phyloP scores from a whole-genome alignment of 2,797 vertebrate genomes.

The Limnodromus scolopaceus region DNA sequence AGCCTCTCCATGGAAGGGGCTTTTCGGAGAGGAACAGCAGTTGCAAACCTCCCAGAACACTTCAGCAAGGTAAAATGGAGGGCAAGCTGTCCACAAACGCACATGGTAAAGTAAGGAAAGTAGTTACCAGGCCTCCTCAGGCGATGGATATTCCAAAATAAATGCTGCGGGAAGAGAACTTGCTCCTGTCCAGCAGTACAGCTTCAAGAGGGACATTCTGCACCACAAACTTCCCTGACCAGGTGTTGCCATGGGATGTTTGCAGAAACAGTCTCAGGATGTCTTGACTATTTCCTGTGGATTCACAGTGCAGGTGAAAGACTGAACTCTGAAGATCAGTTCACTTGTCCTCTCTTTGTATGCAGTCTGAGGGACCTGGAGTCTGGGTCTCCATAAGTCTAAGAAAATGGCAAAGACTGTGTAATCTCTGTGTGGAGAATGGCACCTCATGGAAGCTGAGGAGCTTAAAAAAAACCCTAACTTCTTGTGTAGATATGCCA shows the following conservation, averaged over 20 bases:
- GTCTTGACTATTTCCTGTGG: not conserved
- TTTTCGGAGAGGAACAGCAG: too few species aligned
- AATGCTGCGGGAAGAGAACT: not conserved
- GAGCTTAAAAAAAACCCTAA: not conserved
- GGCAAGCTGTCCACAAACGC: not conserved
- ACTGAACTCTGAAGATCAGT: not conserved
- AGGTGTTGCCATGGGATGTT: not conserved
- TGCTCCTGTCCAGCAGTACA: not conserved
- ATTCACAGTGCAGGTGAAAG: not conserved
- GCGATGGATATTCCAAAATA: not conserved
- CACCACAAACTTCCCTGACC: not conserved
- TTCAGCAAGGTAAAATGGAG: not conserved
- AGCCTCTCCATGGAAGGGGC: not conserved
- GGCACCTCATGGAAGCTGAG: not conserved
- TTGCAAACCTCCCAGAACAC: not conserved
- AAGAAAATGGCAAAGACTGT: not conserved
- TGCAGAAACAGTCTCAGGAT: not conserved
- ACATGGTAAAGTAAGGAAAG: not conserved
- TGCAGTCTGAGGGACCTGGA: not conserved
- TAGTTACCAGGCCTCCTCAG: not conserved
- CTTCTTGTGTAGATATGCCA: not conserved
- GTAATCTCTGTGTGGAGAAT: not conserved
- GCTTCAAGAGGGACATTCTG: not conserved
- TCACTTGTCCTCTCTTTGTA: not conserved
- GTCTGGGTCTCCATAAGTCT: not conserved